A percentile compares a stretch with the other conserved stretches of the same genome.
Evolutionary conservation across 2,797 vertebrate genomes (phyloP).

Genomic region (Acanthurus leucopareius): DNA sequence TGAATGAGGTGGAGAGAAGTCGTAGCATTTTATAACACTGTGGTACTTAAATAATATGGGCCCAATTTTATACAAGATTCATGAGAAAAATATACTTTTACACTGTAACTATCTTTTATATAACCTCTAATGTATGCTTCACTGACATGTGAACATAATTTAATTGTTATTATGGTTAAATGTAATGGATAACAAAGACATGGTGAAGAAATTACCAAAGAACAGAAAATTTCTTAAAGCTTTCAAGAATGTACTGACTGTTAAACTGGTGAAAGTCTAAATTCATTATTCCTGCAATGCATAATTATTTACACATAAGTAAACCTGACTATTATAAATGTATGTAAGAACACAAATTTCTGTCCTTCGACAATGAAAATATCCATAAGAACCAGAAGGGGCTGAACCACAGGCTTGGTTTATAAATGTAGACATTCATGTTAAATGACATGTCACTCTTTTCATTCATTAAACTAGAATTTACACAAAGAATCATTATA

Average conservation of each 20-base stretch:
- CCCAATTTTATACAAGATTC: neutral
- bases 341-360: neutral
- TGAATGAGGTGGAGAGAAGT: constrained; percentile 12
- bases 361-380: neutral
- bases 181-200: neutral
- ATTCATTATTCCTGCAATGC: no score
- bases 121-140: neutral
- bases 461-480: neutral
- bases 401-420: neutral
- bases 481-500: neutral
- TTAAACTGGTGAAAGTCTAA: neutral
- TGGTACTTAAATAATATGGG: neutral
- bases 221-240: neutral
- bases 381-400: neutral
- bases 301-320: neutral
- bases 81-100: neutral
- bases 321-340: neutral
- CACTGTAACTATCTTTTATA: neutral
- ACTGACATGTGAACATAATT: neutral
- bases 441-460: neutral
- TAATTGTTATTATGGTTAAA: no score
- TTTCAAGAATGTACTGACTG: neutral
- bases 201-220: constrained; percentile 1
- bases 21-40: neutral
- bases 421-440: neutral